Evolutionary conservation across 2,113 vertebrate genomes (phyloP).

Genomic region (Anguilla japonica): DNA sequence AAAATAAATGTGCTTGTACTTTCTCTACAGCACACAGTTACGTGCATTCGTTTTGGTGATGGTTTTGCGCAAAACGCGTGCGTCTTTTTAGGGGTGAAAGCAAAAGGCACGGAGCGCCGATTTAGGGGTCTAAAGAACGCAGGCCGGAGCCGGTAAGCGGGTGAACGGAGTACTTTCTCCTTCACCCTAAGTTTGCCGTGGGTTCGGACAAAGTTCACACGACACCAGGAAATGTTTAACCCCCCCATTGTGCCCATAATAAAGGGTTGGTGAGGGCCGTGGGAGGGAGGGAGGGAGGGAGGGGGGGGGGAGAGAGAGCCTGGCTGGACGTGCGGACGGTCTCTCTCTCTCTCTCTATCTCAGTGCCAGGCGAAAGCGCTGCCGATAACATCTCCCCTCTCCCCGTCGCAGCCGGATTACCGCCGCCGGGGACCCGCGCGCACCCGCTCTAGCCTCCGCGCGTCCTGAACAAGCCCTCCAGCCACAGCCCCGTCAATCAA

Average conservation of each 20-base stretch:
- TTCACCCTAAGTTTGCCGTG: background rate
- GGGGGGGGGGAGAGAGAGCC: conserved; percentile 45
- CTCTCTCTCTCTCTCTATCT: background rate
- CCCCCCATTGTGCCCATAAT: conserved; percentile 71
- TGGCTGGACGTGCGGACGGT: conserved; percentile 27
- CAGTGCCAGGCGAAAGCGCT: background rate
- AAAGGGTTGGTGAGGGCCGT: conserved; percentile 64
- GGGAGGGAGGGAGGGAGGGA: conserved; percentile 34
- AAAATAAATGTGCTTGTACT: no score
- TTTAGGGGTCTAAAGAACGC: no score
- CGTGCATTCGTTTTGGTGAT: no score
- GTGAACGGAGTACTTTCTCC: background rate
- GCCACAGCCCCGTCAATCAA: background rate
- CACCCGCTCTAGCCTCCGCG: background rate
- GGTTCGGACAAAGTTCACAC: background rate
- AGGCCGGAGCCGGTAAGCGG: no score
- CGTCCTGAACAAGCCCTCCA: background rate
- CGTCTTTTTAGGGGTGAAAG: no score
- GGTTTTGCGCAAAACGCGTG: no score
- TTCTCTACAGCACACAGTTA: no score
- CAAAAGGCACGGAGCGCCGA: no score
- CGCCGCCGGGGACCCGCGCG: background rate
- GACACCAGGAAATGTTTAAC: conserved; percentile 69
- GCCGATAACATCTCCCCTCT: background rate
- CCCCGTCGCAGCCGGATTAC: background rate